Base-by-base conservation (phyloP, 1,140 invertebrate species). In the Nixonia krombeini region DNA sequence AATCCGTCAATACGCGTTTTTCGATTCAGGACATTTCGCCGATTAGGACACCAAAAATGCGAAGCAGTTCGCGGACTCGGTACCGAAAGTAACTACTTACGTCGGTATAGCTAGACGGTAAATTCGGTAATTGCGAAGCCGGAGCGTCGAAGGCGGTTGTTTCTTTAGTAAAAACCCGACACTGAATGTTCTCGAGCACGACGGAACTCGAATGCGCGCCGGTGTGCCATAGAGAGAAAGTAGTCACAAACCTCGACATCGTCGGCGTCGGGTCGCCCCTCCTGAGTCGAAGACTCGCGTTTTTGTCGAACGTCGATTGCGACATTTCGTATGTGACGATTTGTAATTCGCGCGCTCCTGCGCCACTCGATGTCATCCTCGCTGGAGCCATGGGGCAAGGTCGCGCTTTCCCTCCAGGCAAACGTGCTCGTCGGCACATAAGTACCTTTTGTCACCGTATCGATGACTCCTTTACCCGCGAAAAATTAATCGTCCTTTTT, bases 151-250 rank as follows among this genome's bases (percentile, higher is more conserved):
- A 31, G 21, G 10, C 45, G 33, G 58, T 62, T 79, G 75, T 64
- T 78, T 66, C 76, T 74, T 80, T 76, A 67, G 74, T 82, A 80
- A 82, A 83, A 82, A 83, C 77, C 74, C 65, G 41, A 47, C 53
- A 74, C 56, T 67, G 78, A 82, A 78, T 81, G 81, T 73, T 74
- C 64, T 67, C 46, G 47, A 50, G 50, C 61, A 67, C 59, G 61
- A 55, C 64, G 67, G 33, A 68, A 65, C 45, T 40, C 21, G 51
- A 52, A 64, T 41, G 59, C 62, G 62, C 61, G 52, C 58, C 67
- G 47, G 17, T 65, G 46, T 61, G 50, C 57, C 52, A 64, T 58
- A 61, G 61, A 75, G 80, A 80, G 80, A 81, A 82, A 81, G 80
- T 82, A 56, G 58, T 71, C 63, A 58, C 51, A 35, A 64, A 64